phyloP scores from a whole-genome alignment of 1,140 invertebrate species.

The Eumaeus atala region DNA sequence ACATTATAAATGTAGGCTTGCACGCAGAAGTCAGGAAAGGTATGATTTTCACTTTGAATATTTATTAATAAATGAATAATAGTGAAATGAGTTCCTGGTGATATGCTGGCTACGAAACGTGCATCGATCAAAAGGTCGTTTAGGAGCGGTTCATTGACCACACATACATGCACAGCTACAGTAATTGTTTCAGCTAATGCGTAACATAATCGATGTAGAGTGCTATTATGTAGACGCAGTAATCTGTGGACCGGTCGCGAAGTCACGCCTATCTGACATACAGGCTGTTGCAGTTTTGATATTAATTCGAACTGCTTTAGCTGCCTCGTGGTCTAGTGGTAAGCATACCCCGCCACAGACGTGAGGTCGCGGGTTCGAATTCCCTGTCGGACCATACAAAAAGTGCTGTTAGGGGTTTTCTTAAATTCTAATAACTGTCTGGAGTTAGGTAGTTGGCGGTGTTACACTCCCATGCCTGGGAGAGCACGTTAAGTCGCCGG shows the following conservation, averaged over 20 bases:
- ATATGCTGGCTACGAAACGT: not conserved
- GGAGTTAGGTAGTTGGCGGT: too few relatives aligned
- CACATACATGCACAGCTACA: conserved; percentile 17
- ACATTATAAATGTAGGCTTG: too few relatives aligned
- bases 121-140: conserved; percentile 25
- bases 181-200: conserved; percentile 63
- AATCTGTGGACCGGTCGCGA: conserved; percentile 62
- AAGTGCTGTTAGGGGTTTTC: too few relatives aligned
- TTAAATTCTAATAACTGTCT: too few relatives aligned
- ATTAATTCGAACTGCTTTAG: not conserved
- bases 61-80: too few relatives aligned
- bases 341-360: not conserved
- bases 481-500: too few relatives aligned
- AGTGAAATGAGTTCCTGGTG: too few relatives aligned
- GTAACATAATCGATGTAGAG: conserved; percentile 54
- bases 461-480: too few relatives aligned
- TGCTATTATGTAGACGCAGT: conserved; percentile 52
- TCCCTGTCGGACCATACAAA: too few relatives aligned
- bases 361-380: too few relatives aligned
- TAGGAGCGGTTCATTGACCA: conserved; percentile 33
- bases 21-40: too few relatives aligned
- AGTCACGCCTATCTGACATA: conserved; percentile 55
- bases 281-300: conserved; percentile 30
- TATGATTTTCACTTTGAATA: too few relatives aligned
- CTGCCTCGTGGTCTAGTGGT: not conserved